Base-by-base conservation (phyloP, 2,888 invertebrate genomes). In the Lochmaea capreae region DNA sequence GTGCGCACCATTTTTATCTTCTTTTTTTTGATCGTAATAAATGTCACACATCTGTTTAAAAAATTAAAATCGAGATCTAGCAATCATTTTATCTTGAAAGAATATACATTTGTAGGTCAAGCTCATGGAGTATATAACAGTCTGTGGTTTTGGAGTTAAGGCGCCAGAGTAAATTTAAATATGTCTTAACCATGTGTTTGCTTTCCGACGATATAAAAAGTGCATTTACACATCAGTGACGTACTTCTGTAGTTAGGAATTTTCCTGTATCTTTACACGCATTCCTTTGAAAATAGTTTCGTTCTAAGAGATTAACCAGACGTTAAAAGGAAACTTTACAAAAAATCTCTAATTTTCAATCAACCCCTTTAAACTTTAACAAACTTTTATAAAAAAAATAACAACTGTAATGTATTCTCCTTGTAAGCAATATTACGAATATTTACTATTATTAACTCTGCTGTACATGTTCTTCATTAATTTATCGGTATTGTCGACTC, bases 111-210 rank as follows among this genome's bases (percentile, higher is more conserved):
- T 63, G 39, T 63, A 43, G 63, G 57, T 43, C 57, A 58, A 71
- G 71, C 71, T 65, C 71, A 65, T 58, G 58, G 65, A 71, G 42
- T 58, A 71, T 65, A 33, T 39, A 26, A 9, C 46, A 57, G 71
- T 71, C 65, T 72, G 71, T 72, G 75, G 75, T 68, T 67, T 65
- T n/a, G 62, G 61, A 61, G 58, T 42, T 12, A 69, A 69, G 77
- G 77, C 78, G 78, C 78, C 78, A 78, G 72, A 72, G 76, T 78
- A 75, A 75, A 75, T 78, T 78, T 78, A 76, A 76, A 77, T 76
- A 73, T 72, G 75, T 69, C 76, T 72, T 73, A 69, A 75, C 71
- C 78, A 78, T 78, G 75, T 78, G 78, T 78, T 75, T 76, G 71
- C 61, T 73, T 77, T 74, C 63, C 52, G 65, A 49, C 71, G 72